Conservation (phyloP, 2,113 vertebrate species). For the Xenopus laevis region DNA sequence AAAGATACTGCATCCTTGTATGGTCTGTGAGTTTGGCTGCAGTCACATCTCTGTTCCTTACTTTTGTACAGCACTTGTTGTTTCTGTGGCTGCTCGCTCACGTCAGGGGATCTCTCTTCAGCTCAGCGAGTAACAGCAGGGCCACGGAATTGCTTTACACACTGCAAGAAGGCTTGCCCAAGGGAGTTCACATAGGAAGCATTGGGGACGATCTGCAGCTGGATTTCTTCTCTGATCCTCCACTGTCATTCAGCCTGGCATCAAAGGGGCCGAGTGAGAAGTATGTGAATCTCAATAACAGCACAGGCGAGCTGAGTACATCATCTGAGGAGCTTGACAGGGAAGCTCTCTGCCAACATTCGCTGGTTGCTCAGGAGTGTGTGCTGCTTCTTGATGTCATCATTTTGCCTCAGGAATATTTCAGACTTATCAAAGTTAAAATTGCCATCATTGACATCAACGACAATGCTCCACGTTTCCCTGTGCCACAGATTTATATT, state of each 20-base stretch:
- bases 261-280: slow-evolving; percentile 76
- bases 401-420: slow-evolving; percentile 90
- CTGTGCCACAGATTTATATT: slow-evolving; percentile 75
- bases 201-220: slow-evolving; percentile 82
- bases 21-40: not conserved
- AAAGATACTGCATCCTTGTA: no score
- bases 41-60: slow-evolving; percentile 10
- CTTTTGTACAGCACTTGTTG: slow-evolving; percentile 55
- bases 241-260: slow-evolving; percentile 82
- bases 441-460: slow-evolving; percentile 87
- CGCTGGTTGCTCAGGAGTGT: slow-evolving; percentile 65
- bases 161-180: slow-evolving; percentile 89
- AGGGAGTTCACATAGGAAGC: slow-evolving; percentile 83
- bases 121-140: slow-evolving; percentile 85
- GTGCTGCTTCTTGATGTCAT: slow-evolving; percentile 85
- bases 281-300: slow-evolving; percentile 85
- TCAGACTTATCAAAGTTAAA: slow-evolving; percentile 90
- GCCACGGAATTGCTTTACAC: slow-evolving; percentile 90
- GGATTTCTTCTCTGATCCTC: slow-evolving; percentile 63
- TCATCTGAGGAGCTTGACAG: slow-evolving; percentile 84
- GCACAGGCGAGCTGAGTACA: slow-evolving; percentile 83
- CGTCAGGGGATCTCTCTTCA: slow-evolving; percentile 74
- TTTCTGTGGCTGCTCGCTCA: slow-evolving; percentile 75
- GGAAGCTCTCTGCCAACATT: slow-evolving; percentile 77
- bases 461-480: slow-evolving; percentile 86